These are phyloP conservation scores for Boulengeromyrus knoepffleri DNA, from an alignment of 2,113 vertebrate species.

Conservation along the genomic window DNA sequence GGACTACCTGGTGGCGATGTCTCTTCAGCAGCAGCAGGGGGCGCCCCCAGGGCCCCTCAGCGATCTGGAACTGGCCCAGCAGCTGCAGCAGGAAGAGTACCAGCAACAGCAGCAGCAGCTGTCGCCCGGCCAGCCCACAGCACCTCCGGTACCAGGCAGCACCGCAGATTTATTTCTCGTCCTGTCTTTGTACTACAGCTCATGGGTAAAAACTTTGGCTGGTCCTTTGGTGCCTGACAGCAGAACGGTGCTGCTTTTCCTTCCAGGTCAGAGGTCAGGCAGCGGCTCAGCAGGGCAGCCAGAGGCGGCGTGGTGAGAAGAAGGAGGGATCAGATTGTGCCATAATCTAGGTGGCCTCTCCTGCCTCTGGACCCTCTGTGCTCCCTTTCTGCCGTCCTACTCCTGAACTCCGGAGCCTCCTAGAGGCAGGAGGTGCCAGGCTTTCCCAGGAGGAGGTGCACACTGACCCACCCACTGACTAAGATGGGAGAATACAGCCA, in stretches of 20 bases:
- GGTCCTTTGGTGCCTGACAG: background rate
- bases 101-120: constrained; percentile 57
- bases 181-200: background rate
- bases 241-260: background rate
- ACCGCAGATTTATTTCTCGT: background rate
- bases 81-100: constrained; percentile 87
- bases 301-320: constrained; percentile 59
- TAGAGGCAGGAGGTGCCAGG: background rate
- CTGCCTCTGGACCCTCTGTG: background rate
- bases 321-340: constrained; percentile 69
- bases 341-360: constrained; percentile 45
- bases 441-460: background rate
- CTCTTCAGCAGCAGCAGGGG: constrained; percentile 74
- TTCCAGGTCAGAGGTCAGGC: constrained; percentile 63
- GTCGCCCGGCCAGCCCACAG: constrained; percentile 24
- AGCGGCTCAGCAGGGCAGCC: constrained; percentile 36
- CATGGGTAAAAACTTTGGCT: background rate
- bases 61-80: constrained; percentile 82
- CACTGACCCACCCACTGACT: background rate
- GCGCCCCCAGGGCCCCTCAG: constrained; percentile 57
- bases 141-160: constrained; percentile 33
- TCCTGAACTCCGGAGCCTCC: background rate
- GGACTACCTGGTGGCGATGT: constrained; percentile 87
- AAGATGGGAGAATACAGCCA: constrained; percentile 8
- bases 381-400: constrained; percentile 1